Evolutionary conservation across 92 coral and sea anemone species (phyloP).

Genomic region (Epizoanthus rinbou): DNA sequence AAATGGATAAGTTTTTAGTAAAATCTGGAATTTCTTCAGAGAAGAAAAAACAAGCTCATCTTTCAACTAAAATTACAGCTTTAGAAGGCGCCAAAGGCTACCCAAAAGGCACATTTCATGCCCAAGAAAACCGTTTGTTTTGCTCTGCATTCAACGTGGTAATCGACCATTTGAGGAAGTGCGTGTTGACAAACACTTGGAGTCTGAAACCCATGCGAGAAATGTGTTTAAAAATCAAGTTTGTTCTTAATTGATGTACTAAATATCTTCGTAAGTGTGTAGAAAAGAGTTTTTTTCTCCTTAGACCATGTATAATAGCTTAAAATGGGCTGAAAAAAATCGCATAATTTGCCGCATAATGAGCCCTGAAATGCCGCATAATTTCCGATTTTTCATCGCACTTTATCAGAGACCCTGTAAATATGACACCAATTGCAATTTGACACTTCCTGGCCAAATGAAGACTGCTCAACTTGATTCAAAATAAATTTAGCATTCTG

Average conservation of each 20-base stretch:
- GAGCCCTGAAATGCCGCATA: too few relatives aligned
- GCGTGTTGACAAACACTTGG: conserved; percentile 42
- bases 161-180: conserved; percentile 34
- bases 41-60: conserved; percentile 35
- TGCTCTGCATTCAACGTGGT: conserved; percentile 41
- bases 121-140: conserved; percentile 13
- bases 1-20: too few relatives aligned
- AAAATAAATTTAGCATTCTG: too few relatives aligned
- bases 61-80: conserved; percentile 47
- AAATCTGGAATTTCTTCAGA: conserved; percentile 21
- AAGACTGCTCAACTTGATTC: too few relatives aligned
- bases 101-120: conserved; percentile 26
- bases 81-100: conserved; percentile 30
- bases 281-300: neutral
- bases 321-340: conserved; percentile 2
- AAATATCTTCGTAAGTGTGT: conserved; percentile 36
- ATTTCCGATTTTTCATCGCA: neutral
- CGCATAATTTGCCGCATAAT: neutral
- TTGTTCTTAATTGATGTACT: too few relatives aligned
- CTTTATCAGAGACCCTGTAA: neutral
- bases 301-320: conserved; percentile 37
- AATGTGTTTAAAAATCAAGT: too few relatives aligned
- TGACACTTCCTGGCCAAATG: too few relatives aligned
- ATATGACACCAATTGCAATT: too few relatives aligned
- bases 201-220: conserved; percentile 35